Conservation (phyloP, 1,140 invertebrate genomes). For the Sitobion miscanthi region DNA sequence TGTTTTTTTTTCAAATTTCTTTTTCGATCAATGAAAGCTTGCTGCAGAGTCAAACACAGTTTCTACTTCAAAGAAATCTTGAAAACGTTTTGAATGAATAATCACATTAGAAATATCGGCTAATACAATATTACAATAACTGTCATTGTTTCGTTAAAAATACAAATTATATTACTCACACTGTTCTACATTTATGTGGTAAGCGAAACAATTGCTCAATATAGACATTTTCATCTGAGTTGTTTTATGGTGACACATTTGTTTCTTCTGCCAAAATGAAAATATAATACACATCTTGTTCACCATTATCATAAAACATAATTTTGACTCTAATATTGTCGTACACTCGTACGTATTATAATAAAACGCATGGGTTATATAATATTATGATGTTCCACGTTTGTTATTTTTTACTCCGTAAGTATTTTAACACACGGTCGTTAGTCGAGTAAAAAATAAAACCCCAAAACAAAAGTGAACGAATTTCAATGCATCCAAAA, state of each 20-base stretch:
- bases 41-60: neutral
- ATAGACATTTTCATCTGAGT: neutral
- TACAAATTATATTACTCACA: neutral
- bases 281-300: neutral
- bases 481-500: neutral
- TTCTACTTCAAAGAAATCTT: neutral
- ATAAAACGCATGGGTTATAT: neutral
- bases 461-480: neutral
- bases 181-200: neutral
- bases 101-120: neutral
- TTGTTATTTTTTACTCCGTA: neutral
- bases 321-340: neutral
- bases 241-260: neutral
- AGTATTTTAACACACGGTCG: neutral
- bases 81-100: neutral
- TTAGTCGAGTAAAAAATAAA: neutral
- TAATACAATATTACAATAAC: no score
- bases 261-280: neutral
- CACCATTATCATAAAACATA: neutral
- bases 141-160: neutral
- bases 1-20: neutral
- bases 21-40: neutral
- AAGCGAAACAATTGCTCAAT: neutral
- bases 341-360: neutral
- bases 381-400: neutral